Evolutionary conservation across 2,113 vertebrate genomes (phyloP).

Genomic region (Columba janthina): DNA sequence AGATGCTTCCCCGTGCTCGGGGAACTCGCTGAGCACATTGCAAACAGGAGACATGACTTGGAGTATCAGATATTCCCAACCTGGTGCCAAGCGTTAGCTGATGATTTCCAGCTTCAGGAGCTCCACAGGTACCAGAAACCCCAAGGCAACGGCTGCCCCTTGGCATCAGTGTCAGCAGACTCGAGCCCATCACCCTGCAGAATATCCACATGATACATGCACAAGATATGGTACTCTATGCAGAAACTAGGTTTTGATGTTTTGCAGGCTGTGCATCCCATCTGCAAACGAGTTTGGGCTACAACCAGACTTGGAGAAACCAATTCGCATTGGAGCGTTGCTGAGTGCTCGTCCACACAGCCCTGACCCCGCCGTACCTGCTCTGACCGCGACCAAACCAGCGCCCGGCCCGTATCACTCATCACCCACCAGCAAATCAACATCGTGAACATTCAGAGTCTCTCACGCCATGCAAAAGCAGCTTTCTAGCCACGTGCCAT

Average conservation of each 20-base stretch:
- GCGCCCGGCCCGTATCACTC: accelerated
- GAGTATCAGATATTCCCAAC: neutral
- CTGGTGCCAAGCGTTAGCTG: neutral
- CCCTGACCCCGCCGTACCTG: too few relatives aligned
- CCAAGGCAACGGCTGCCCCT: neutral
- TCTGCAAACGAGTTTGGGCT: neutral
- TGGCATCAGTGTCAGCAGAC: neutral
- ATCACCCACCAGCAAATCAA: neutral
- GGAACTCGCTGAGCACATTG: neutral
- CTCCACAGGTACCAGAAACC: neutral
- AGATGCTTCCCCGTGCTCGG: neutral
- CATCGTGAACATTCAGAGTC: accelerated
- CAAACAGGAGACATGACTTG: neutral
- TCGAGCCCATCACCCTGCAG: neutral
- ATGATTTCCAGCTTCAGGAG: neutral
- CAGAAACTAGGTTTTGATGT: neutral
- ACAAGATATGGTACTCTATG: accelerated
- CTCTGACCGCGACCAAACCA: neutral
- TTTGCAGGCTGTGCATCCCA: accelerated
- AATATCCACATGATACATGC: accelerated
- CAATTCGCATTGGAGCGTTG: accelerated
- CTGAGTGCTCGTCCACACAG: neutral
- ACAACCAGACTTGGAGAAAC: neutral
- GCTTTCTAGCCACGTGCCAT: neutral
- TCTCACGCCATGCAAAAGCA: neutral